phyloP scores from a whole-genome alignment of 2,113 vertebrate genomes.

The Suricata suricatta region DNA sequence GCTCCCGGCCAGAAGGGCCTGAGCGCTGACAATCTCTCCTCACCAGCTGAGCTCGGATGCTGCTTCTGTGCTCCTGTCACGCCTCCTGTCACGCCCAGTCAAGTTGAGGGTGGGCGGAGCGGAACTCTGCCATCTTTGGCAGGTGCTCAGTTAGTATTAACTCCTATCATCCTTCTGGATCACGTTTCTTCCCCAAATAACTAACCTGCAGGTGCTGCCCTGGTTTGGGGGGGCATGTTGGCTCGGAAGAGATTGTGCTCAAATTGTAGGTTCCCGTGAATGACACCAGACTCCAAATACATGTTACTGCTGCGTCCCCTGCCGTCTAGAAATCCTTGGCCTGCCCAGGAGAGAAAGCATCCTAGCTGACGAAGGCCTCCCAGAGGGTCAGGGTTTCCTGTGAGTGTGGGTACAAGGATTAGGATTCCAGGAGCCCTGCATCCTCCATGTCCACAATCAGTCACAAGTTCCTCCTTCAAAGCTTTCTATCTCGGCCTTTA shows the following conservation, averaged over 20 bases:
- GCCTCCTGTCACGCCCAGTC: background rate
- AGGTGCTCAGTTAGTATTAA: background rate
- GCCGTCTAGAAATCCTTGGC: background rate
- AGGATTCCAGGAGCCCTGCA: background rate
- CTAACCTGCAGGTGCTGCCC: background rate
- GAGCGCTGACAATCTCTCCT: background rate
- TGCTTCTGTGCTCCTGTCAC: background rate
- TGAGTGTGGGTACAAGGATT: too few species aligned
- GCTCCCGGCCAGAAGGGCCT: background rate
- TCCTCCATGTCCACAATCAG: background rate
- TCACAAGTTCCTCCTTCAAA: background rate
- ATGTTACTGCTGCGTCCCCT: background rate
- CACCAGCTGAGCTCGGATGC: background rate
- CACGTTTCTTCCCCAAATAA: background rate
- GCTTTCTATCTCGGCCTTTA: background rate
- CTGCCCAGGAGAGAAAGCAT: background rate
- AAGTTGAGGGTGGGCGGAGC: background rate
- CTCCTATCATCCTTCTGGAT: background rate
- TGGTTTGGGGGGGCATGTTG: background rate
- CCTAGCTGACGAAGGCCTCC: background rate
- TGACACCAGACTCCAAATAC: background rate
- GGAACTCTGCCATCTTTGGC: background rate
- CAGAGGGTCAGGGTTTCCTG: background rate
- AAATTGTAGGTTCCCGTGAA: background rate
- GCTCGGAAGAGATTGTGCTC: background rate